These are phyloP conservation scores for Hesperophylax magnus DNA, from an alignment of 1,140 invertebrate species.

Conservation along the genomic window DNA sequence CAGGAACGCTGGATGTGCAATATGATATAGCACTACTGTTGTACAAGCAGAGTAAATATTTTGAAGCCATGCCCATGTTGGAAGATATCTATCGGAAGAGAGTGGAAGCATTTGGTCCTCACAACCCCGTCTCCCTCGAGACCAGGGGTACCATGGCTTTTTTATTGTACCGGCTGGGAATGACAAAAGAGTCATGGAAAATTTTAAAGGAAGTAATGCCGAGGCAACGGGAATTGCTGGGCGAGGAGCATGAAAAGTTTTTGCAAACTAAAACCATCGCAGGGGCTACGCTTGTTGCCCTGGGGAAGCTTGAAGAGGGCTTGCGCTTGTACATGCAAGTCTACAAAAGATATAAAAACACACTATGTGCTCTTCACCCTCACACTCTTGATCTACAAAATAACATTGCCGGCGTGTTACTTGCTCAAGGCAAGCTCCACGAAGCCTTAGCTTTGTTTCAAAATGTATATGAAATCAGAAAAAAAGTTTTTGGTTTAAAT, in stretches of 20 bases:
- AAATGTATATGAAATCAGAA: not conserved
- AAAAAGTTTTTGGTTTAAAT: not conserved
- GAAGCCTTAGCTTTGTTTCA: not conserved
- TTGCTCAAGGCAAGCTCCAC: not conserved
- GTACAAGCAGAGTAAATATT: slow-evolving; percentile 10
- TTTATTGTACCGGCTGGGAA: not conserved
- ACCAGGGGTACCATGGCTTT: not conserved
- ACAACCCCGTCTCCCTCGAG: not conserved
- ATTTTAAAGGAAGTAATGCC: not conserved
- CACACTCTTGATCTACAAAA: not conserved
- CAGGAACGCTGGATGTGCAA: not conserved
- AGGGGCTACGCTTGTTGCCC: not conserved
- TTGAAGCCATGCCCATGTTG: not conserved
- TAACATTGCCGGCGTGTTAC: not conserved
- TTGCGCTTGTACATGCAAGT: not conserved
- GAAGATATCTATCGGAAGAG: not conserved
- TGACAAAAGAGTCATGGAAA: not conserved
- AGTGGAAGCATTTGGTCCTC: not conserved
- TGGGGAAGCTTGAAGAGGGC: not conserved
- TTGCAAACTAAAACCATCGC: not conserved
- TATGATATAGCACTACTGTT: not conserved
- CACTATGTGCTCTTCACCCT: not conserved
- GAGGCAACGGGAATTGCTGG: not conserved
- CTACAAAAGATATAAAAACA: not conserved
- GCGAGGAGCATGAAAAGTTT: not conserved